A percentile compares a stretch with the other conserved stretches of the same genome.
These are phyloP conservation scores for Dicranocentrus wangi DNA, from an alignment of 2,888 invertebrate species.

Conservation along the genomic window DNA sequence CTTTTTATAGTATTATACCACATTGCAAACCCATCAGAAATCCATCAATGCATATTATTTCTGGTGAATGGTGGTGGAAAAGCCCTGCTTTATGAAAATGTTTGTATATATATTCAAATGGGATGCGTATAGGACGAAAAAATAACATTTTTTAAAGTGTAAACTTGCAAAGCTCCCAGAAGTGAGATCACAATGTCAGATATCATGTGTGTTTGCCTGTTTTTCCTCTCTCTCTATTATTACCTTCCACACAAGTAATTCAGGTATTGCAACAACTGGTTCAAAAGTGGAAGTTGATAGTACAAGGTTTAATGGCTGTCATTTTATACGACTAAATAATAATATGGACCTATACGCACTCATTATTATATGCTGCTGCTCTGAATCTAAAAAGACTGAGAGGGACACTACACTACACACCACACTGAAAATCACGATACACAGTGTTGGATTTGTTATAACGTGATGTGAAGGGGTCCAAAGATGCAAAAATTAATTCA, in stretches of 20 bases:
- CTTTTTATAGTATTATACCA: slow-evolving; percentile 11
- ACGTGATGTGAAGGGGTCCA: not conserved
- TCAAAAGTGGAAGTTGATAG: slow-evolving; percentile 64
- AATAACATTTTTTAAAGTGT: slow-evolving; percentile 20
- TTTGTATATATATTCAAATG: no score
- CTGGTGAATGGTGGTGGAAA: not conserved
- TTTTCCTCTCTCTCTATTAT: slow-evolving; percentile 28
- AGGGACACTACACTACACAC: not conserved
- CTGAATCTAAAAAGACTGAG: slow-evolving; percentile 9
- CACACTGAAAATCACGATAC: not conserved
- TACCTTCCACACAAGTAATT: slow-evolving; percentile 41
- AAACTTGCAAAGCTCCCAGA: slow-evolving; percentile 7
- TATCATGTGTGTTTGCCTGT: slow-evolving; percentile 22
- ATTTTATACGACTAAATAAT: slow-evolving; percentile 53
- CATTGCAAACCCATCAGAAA: slow-evolving; percentile 4
- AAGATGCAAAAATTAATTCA: slow-evolving; percentile 22
- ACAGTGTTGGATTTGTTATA: no score
- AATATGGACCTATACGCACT: slow-evolving; percentile 16
- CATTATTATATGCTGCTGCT: slow-evolving; percentile 3
- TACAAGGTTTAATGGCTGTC: slow-evolving; percentile 60
- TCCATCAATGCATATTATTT: slow-evolving; percentile 14
- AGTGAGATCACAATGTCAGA: slow-evolving; percentile 29
- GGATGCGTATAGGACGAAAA: slow-evolving; percentile 1
- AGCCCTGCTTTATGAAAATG: no score
- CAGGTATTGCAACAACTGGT: slow-evolving; percentile 60